A percentile compares a stretch with the other conserved stretches of the same genome.
Conservation (phyloP, 1,140 invertebrate genomes). For the Drosophila repletoides region DNA sequence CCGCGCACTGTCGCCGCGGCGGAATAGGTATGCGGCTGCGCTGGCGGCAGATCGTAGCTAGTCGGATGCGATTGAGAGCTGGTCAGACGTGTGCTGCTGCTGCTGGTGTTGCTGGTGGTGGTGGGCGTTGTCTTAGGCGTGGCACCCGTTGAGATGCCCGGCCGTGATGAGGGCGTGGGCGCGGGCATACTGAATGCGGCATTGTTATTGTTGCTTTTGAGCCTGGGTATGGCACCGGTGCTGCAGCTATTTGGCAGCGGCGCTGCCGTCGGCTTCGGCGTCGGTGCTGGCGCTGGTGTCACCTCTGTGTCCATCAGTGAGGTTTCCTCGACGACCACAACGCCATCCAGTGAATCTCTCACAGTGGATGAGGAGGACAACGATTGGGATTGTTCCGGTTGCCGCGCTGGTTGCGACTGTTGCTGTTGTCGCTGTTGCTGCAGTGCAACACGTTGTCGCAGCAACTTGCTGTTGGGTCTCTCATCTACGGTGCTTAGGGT, state of each 20-base stretch:
- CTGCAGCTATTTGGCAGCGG: constrained; percentile 61
- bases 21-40: constrained; percentile 70
- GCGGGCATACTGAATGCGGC: constrained; percentile 15
- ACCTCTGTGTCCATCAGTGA: constrained; percentile 60
- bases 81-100: constrained; percentile 48
- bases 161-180: constrained; percentile 21
- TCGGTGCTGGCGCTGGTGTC: constrained; percentile 2
- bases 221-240: constrained; percentile 64
- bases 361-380: constrained; percentile 71
- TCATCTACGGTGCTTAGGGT: constrained; percentile 51
- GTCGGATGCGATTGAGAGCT: constrained; percentile 69
- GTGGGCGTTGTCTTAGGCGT: constrained; percentile 59
- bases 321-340: constrained; percentile 49
- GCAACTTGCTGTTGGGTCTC: constrained; percentile 65
- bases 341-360: constrained; percentile 56
- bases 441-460: constrained; percentile 68
- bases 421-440: constrained; percentile 58
- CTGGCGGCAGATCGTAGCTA: constrained; percentile 69
- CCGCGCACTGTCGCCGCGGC: constrained; percentile 63
- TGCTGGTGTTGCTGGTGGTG: constrained; percentile 24
- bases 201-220: constrained; percentile 37
- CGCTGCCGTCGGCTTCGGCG: background rate
- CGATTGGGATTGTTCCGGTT: constrained; percentile 54
- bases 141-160: constrained; percentile 57
- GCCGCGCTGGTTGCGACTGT: constrained; percentile 26